A percentile compares a stretch with the other conserved stretches of the same genome.
These are phyloP conservation scores for Heliconius nattereri DNA, from an alignment of 1,140 invertebrate genomes.

Conservation along the genomic window DNA sequence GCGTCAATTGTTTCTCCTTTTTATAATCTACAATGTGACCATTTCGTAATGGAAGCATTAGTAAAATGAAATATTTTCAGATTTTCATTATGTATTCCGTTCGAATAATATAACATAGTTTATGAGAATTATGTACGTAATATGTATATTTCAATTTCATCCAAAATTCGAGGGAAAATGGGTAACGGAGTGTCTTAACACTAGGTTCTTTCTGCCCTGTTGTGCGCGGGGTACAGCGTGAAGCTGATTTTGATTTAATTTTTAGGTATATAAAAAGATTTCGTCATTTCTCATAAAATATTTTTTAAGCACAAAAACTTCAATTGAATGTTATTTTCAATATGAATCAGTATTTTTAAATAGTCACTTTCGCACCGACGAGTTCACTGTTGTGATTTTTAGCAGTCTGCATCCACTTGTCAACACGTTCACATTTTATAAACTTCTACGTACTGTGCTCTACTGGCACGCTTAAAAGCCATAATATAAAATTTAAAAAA, in stretches of 20 bases:
- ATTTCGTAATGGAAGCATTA: background rate
- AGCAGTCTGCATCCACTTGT: background rate
- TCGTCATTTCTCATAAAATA: background rate
- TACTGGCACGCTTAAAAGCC: no score
- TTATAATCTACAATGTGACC: conserved; percentile 13
- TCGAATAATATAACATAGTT: no score
- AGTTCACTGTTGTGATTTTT: background rate
- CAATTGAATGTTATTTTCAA: background rate
- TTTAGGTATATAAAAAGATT: background rate
- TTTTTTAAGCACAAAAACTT: background rate
- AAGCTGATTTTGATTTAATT: background rate
- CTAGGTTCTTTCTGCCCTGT: no score
- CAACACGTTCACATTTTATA: background rate
- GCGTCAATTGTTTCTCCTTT: conserved; percentile 33
- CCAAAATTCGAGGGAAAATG: fast-evolving
- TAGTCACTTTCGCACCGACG: background rate
- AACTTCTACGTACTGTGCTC: background rate
- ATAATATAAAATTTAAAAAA: no score
- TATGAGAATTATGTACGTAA: no score
- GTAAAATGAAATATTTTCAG: background rate
- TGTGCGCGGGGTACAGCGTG: no score
- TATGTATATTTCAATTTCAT: no score
- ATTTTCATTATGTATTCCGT: background rate
- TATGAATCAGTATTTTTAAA: conserved; percentile 8
- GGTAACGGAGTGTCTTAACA: no score